Evolutionary conservation across 64 coral and sea anemone species (phyloP), one percentile per base, ranked within the genome.

Genomic region (Dendronephthya gigantea): DNA sequence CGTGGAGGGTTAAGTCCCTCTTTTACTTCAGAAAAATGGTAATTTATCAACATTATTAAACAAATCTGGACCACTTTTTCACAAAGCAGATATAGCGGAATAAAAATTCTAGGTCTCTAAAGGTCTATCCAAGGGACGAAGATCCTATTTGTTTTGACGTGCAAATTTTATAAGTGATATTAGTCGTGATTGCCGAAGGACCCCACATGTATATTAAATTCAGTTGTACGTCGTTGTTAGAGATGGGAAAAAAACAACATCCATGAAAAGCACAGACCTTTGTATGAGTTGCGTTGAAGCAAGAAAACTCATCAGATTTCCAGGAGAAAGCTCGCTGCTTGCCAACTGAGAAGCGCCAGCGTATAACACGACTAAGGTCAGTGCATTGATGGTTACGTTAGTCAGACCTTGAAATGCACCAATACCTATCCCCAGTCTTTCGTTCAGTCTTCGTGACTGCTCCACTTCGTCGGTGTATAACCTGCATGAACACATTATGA

Each of bases 231-330:
- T n/a, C n/a, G n/a, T n/a, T n/a, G n/a, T n/a, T n/a, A n/a, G n/a
- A n/a, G n/a, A n/a, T n/a, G n/a, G n/a, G 19, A 2, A n/a, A 6
- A 15, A 66, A 66, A 22, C 14, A 3, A 30, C 6, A 15, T 6
- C 19, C 22, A 8, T 5, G 6, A 22, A 66, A 66, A 66, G 58
- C 29, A 66, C 19, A 66, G 29, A 96, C 94, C 91, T 90, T 76
- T 96, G 94, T 9, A 96, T 90, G 8, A 91, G 90, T n/a, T 96
- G 94, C 79, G 94, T 96, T 7, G 94, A 91, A 7, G 92, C 94
- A 84, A 96, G 86, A 72, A 96, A 96, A 48, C 94, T 96, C 91
- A 96, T 96, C 1, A 96, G 65, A 65, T 93, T 84, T 14, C 94
- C 94, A 82, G 94, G 91, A 83, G 83, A 82, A 15, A 96, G 90